phyloP scores from a whole-genome alignment of 2,113 vertebrate species.

The Syngnathoides biaculeatus region DNA sequence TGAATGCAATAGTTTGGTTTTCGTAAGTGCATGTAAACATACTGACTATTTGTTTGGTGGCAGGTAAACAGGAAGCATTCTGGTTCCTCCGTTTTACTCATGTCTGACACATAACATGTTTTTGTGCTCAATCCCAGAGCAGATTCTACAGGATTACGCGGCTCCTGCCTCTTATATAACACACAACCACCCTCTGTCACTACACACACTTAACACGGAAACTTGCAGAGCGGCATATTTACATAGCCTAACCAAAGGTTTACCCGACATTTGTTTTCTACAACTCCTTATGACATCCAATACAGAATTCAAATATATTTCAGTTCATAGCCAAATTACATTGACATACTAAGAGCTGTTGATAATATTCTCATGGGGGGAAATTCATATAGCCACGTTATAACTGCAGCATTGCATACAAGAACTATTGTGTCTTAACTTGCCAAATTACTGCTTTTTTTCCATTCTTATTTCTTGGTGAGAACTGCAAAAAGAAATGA shows the following conservation, averaged over 20 bases:
- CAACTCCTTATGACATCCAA: neutral
- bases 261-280: neutral
- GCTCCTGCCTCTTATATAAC: conserved; percentile 56
- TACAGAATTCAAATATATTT: neutral
- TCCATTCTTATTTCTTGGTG: neutral
- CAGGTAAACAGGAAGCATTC: conserved; percentile 7
- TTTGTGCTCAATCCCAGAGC: conserved; percentile 30
- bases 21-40: neutral
- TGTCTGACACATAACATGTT: conserved; percentile 26
- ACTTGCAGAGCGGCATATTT: conserved; percentile 1
- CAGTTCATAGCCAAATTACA: neutral
- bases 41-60: neutral
- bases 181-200: neutral
- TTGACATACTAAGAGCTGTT: neutral
- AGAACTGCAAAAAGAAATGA: neutral
- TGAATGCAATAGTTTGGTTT: neutral
- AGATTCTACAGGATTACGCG: conserved; percentile 52
- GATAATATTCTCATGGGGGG: too few species aligned
- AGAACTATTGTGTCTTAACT: too few species aligned
- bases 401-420: too few species aligned
- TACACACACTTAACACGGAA: neutral
- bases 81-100: conserved; percentile 14
- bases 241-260: neutral
- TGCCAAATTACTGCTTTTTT: too few species aligned
- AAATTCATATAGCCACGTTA: neutral